phyloP scores from a whole-genome alignment of 2,888 invertebrate species.

The Cryptocephalus primarius region DNA sequence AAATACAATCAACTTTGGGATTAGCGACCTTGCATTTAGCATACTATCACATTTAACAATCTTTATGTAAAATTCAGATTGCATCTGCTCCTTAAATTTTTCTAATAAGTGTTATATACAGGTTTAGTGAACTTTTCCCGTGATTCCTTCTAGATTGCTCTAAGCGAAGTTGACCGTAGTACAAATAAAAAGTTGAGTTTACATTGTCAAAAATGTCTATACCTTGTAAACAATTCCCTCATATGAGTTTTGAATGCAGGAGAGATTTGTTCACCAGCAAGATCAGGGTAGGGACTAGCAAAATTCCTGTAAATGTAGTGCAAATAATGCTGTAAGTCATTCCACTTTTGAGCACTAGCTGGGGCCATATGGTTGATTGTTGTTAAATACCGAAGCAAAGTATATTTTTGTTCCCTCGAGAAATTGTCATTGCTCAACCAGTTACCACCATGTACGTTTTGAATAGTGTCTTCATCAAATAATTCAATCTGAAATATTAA shows the following conservation, averaged over 20 bases:
- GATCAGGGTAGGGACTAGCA: conserved; percentile 24
- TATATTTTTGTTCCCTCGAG: conserved; percentile 17
- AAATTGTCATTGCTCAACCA: conserved; percentile 14
- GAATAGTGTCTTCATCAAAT: conserved; percentile 9
- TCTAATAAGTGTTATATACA: no score
- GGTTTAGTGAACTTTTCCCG: no score
- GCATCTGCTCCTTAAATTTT: no score
- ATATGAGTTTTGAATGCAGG: conserved; percentile 26
- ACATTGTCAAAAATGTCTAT: conserved; percentile 2
- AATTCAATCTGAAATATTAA: background rate
- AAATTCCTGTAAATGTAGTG: conserved; percentile 31
- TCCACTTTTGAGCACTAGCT: conserved; percentile 24
- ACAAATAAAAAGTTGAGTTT: no score
- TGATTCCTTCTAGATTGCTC: no score
- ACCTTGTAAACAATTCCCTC: conserved; percentile 27
- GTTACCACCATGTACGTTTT: conserved; percentile 11
- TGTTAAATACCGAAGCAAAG: conserved; percentile 21
- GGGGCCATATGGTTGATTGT: conserved; percentile 24
- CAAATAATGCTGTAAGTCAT: conserved; percentile 30
- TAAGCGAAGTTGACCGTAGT: no score
- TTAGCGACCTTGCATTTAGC: no score
- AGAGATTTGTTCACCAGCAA: conserved; percentile 24
- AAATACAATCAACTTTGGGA: no score
- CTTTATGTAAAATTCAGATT: no score
- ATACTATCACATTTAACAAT: no score